phyloP scores from a whole-genome alignment of 2,888 invertebrate genomes.

The Lasioglossum oenotherae region DNA sequence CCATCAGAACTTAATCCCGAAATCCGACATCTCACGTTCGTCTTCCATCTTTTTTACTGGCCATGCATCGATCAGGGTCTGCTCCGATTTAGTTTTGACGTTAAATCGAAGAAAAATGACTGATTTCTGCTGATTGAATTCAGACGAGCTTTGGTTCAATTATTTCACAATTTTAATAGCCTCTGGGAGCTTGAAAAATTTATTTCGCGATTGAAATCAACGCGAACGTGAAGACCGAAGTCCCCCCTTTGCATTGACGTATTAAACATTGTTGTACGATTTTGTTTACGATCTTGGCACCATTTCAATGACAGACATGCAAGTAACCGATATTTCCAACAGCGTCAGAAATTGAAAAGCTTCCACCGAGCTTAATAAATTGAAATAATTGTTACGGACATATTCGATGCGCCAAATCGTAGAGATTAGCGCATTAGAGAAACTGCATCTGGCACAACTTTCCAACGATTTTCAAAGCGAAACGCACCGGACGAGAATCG shows the following conservation, averaged over 20 bases:
- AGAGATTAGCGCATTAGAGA: too few species aligned
- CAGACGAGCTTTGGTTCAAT: too few species aligned
- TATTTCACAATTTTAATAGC: background rate
- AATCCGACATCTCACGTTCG: background rate
- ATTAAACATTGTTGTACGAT: too few species aligned
- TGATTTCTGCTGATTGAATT: background rate
- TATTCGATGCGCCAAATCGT: too few species aligned
- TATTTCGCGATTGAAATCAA: background rate
- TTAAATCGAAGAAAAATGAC: background rate
- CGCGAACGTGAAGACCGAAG: too few species aligned
- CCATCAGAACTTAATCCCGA: background rate
- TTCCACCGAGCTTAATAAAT: background rate
- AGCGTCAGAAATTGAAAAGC: too few species aligned
- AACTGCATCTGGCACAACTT: background rate
- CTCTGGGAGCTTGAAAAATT: background rate
- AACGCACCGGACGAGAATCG: background rate
- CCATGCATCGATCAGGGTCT: background rate
- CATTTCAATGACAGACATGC: too few species aligned
- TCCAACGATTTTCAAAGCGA: background rate
- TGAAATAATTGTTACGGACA: too few species aligned
- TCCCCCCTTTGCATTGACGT: too few species aligned
- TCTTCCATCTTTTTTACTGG: background rate
- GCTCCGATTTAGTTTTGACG: background rate
- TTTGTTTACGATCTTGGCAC: too few species aligned
- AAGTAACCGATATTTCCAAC: background rate